Evolutionary conservation across 2,888 invertebrate genomes (phyloP).

Genomic region (Sialis fuliginosa): DNA sequence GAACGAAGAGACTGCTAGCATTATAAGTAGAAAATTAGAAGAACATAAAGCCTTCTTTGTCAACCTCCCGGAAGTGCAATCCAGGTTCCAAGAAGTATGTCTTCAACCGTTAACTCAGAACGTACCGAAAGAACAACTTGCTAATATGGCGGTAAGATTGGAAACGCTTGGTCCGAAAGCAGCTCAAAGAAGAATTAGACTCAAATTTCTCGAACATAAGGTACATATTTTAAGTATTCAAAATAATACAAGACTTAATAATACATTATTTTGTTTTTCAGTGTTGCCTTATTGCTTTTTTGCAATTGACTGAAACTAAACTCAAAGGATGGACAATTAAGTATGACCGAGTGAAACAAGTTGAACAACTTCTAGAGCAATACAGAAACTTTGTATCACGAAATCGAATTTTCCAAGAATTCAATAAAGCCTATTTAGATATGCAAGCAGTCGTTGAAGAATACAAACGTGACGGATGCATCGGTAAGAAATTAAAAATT

Average conservation of each 20-base stretch:
- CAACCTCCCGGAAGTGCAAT: slow-evolving; percentile 57
- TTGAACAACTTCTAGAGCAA: slow-evolving; percentile 68
- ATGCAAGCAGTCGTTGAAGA: slow-evolving; percentile 86
- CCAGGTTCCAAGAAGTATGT: slow-evolving; percentile 60
- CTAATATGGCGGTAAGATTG: slow-evolving; percentile 62
- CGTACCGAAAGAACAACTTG: slow-evolving; percentile 63
- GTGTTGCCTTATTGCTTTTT: slow-evolving; percentile 82
- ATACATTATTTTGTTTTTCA: slow-evolving; percentile 17
- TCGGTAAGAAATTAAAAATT: slow-evolving; percentile 32
- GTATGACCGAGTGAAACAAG: slow-evolving; percentile 69
- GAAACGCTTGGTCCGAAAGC: slow-evolving; percentile 58
- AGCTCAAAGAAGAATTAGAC: slow-evolving; percentile 62
- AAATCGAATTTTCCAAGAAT: slow-evolving; percentile 86
- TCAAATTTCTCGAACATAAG: slow-evolving; percentile 84
- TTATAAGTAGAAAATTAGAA: slow-evolving; percentile 73
- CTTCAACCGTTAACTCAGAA: slow-evolving; percentile 47
- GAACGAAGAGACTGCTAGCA: slow-evolving; percentile 77
- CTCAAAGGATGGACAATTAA: slow-evolving; percentile 78
- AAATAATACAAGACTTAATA: not conserved
- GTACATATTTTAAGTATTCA: slow-evolving; percentile 16
- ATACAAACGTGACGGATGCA: slow-evolving; percentile 71
- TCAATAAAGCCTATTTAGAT: slow-evolving; percentile 78
- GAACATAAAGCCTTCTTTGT: slow-evolving; percentile 83
- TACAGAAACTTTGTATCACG: slow-evolving; percentile 85
- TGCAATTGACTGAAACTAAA: slow-evolving; percentile 79